Conservation (phyloP, 2,797 vertebrate genomes). For the Acanthopagrus latus region DNA sequence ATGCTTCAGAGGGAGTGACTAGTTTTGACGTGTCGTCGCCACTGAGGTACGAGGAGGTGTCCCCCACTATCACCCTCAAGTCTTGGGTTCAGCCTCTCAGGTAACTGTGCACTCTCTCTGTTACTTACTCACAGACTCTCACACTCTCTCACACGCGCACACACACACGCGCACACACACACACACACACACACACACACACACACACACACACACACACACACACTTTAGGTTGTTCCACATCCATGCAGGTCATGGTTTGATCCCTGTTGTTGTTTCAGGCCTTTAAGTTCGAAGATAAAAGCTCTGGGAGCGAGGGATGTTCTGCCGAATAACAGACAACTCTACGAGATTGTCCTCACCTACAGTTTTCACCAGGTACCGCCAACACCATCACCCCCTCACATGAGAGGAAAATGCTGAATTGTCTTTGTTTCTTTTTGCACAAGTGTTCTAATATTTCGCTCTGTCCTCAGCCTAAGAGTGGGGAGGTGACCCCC, state of each 20-base stretch:
- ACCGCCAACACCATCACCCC: constrained; percentile 15
- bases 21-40: constrained; percentile 94
- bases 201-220: background rate
- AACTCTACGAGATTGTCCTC: constrained; percentile 95
- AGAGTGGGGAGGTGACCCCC: constrained; percentile 96
- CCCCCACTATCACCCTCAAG: constrained; percentile 95
- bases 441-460: background rate
- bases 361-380: constrained; percentile 98
- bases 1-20: constrained; percentile 95
- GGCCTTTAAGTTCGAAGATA: constrained; percentile 93
- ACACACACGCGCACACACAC: background rate
- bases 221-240: background rate
- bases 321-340: constrained; percentile 95
- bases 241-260: background rate
- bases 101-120: constrained; percentile 76
- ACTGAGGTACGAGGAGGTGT: constrained; percentile 95
- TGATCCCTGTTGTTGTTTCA: constrained; percentile 56
- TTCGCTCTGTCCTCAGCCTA: constrained; percentile 85
- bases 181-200: background rate
- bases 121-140: too few species aligned
- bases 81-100: constrained; percentile 98
- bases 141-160: background rate
- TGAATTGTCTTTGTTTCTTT: background rate
- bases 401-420: background rate
- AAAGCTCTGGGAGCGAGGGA: constrained; percentile 94